Evolutionary conservation across 2,113 vertebrate species (phyloP), one percentile per base, ranked within the genome.

Genomic region (Paratilapia polleni): DNA sequence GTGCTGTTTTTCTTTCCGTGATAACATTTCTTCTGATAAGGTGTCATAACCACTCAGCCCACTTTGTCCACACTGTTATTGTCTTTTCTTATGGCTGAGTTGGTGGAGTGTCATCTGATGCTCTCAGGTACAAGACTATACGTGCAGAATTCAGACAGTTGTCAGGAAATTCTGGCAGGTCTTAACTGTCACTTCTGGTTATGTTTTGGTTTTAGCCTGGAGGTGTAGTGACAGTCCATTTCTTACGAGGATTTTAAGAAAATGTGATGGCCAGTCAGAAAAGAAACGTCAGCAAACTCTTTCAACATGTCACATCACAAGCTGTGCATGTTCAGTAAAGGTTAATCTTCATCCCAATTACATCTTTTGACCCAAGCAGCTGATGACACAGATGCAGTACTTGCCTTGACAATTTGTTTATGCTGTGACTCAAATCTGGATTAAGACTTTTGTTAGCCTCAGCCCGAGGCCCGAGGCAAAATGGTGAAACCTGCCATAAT

Each of bases 401-500:
- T 76, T 24, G 73, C 56, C 28, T 34, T 79, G 88, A 92, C 87
- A 90, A 81, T 47, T 91, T 89, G 92, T 93, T 93, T 91, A 86
- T 73, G 82, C 76, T 58, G 60, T n/a, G 78, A 63, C 78, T 88
- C 58, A 82, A 84, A 89, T 84, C 66, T 78, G 54, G n/a, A 20
- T 61, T 36, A 54, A 62, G 62, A 82, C 83, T 84, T 86, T 90
- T 64, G 89, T 88, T 78, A 63, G 74, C 82, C 81, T 34, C 14
- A 82, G 85, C 93, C 91, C 8, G n/a, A 81, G 86, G 85, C 93
- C 91, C 8, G n/a, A 81, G 86, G 93, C 93, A 73, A 56, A 36
- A 41, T 26, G 47, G 47, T 78, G 56, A 81, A 88, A 88, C 82
- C 68, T 83, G 83, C 79, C 89, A 92, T 90, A 91, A 92, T 82